These are phyloP conservation scores for Synodontis membranacea DNA, from an alignment of 2,113 vertebrate species.

Conservation along the genomic window DNA sequence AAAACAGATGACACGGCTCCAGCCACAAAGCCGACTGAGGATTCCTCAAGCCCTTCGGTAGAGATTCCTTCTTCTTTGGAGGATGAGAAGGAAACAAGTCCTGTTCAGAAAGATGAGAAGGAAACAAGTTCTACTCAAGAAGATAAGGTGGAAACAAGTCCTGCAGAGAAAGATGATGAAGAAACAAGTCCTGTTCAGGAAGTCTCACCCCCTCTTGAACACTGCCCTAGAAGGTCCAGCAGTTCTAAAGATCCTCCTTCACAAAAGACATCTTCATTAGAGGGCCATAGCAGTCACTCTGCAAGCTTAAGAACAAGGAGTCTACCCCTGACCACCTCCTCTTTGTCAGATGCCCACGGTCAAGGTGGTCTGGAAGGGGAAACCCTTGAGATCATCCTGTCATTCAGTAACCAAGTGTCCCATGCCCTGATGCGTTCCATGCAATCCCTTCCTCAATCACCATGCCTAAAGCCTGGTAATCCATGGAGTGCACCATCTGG, in stretches of 20 bases:
- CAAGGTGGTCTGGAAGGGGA: conserved; percentile 61
- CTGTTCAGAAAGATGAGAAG: conserved; percentile 24
- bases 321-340: conserved; percentile 71
- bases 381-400: conserved; percentile 77
- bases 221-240: conserved; percentile 38
- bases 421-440: conserved; percentile 86
- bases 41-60: neutral
- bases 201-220: neutral
- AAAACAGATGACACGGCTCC: conserved; percentile 25
- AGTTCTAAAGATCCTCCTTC: conserved; percentile 49
- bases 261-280: conserved; percentile 27
- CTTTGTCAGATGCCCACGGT: conserved; percentile 63
- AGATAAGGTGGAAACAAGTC: neutral
- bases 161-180: conserved; percentile 30
- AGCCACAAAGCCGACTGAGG: neutral
- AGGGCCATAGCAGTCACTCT: conserved; percentile 51
- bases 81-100: neutral
- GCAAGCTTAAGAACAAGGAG: conserved; percentile 74
- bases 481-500: conserved; percentile 45
- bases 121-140: neutral
- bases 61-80: conserved; percentile 14
- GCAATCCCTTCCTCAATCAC: conserved; percentile 72
- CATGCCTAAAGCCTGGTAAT: conserved; percentile 56
- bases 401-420: conserved; percentile 88
- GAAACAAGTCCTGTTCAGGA: conserved; percentile 29